phyloP scores from a whole-genome alignment of 2,797 vertebrate genomes.

The Lepus oiostolus region DNA sequence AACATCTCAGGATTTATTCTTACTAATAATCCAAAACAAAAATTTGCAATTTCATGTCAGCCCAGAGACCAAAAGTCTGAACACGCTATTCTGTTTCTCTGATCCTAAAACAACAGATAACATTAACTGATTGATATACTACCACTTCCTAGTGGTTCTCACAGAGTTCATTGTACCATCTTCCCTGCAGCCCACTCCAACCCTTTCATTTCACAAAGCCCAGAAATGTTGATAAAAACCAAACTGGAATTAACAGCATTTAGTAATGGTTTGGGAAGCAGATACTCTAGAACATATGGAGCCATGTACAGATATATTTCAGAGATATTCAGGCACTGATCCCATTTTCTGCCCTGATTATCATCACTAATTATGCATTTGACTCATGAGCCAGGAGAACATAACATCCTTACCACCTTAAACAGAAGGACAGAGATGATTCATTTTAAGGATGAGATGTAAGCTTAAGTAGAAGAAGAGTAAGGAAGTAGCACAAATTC shows the following conservation, averaged over 20 bases:
- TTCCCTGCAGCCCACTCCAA: not conserved
- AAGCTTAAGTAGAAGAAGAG: not conserved
- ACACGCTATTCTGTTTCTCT: not conserved
- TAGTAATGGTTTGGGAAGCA: not conserved
- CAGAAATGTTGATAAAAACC: not conserved
- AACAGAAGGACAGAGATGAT: not conserved
- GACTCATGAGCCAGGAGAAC: not conserved
- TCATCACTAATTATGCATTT: not conserved
- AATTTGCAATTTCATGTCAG: not conserved
- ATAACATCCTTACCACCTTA: not conserved
- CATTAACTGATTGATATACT: not conserved
- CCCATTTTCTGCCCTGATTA: not conserved
- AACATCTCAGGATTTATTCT: not conserved
- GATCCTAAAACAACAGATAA: not conserved
- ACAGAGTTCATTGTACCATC: not conserved
- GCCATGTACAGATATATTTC: not conserved
- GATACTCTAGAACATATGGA: constrained; percentile 24
- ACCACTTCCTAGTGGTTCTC: not conserved
- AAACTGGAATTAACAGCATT: not conserved
- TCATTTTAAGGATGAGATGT: not conserved
- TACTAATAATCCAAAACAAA: not conserved
- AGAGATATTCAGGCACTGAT: not conserved
- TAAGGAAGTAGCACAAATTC: not conserved
- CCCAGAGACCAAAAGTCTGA: not conserved
- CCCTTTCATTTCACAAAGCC: not conserved